A percentile compares a stretch with the other conserved stretches of the same genome.
These are phyloP conservation scores for Leptinotarsa lineolata DNA, from an alignment of 1,140 invertebrate genomes.

Conservation along the genomic window DNA sequence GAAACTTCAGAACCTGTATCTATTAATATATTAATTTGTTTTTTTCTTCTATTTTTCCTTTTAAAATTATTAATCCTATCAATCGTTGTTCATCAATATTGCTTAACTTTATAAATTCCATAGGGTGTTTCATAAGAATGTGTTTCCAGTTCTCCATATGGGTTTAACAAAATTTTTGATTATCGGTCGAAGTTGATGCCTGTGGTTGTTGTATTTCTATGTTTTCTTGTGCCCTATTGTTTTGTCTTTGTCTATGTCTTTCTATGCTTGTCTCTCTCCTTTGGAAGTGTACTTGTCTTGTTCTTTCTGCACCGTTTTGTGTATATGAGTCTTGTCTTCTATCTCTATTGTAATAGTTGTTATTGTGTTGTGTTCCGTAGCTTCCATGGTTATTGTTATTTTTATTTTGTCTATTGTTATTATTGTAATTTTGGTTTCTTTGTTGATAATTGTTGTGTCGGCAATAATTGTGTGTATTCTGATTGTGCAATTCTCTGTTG, in stretches of 20 bases:
- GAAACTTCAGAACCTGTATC: background rate
- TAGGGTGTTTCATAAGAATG: background rate
- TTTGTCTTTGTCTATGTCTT: background rate
- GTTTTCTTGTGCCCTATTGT: background rate
- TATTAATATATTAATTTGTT: background rate
- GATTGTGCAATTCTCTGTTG: too few relatives aligned
- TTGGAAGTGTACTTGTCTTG: constrained; percentile 5
- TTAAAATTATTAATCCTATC: background rate
- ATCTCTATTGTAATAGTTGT: background rate
- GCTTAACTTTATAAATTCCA: constrained; percentile 6
- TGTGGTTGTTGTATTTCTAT: background rate
- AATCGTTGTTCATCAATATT: background rate
- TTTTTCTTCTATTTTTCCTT: background rate
- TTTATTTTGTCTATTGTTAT: background rate
- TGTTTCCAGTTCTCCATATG: background rate
- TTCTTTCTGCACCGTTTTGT: background rate
- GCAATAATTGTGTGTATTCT: too few relatives aligned
- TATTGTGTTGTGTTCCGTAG: too few relatives aligned
- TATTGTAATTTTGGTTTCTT: too few relatives aligned
- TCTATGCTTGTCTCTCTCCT: background rate
- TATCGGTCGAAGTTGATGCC: background rate
- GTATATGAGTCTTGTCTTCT: background rate
- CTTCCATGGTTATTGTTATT: background rate
- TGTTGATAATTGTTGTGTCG: too few relatives aligned
- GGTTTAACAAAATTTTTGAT: background rate